These are phyloP conservation scores for Vesta saturnalis DNA, from an alignment of 2,888 invertebrate genomes.

Conservation along the genomic window DNA sequence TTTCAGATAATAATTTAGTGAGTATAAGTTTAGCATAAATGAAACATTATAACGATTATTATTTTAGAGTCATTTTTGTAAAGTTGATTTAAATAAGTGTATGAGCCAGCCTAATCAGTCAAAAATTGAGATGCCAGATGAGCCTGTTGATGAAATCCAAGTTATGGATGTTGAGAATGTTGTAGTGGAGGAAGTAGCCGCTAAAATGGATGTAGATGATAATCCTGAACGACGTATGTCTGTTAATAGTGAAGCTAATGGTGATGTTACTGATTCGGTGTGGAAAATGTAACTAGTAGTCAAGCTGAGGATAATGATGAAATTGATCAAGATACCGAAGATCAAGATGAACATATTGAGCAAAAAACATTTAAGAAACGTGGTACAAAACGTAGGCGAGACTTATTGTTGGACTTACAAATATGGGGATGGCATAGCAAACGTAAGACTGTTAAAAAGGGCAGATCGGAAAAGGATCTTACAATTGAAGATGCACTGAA, in stretches of 20 bases:
- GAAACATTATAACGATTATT: not conserved
- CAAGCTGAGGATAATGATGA: slow-evolving; percentile 60
- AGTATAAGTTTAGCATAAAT: slow-evolving; percentile 29
- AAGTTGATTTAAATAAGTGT: slow-evolving; percentile 58
- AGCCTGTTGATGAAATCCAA: slow-evolving; percentile 29
- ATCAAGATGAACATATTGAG: slow-evolving; percentile 56
- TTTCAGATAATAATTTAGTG: slow-evolving; percentile 68
- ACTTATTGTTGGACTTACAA: slow-evolving; percentile 76
- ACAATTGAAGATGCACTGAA: slow-evolving; percentile 75
- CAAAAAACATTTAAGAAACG: slow-evolving; percentile 51
- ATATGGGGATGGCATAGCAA: slow-evolving; percentile 83
- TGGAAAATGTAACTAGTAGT: slow-evolving; percentile 53
- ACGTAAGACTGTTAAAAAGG: slow-evolving; percentile 66
- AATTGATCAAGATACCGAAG: slow-evolving; percentile 58
- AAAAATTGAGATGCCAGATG: not conserved
- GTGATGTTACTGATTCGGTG: slow-evolving; percentile 25
- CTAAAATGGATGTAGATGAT: slow-evolving; percentile 55
- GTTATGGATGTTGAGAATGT: slow-evolving; percentile 60
- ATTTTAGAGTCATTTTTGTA: slow-evolving; percentile 58
- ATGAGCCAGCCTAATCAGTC: slow-evolving; percentile 51
- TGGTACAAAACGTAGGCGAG: slow-evolving; percentile 71
- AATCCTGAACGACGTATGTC: slow-evolving; percentile 55
- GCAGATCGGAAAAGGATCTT: slow-evolving; percentile 69
- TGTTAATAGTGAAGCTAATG: slow-evolving; percentile 56
- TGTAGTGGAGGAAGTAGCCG: slow-evolving; percentile 54